phyloP scores from a whole-genome alignment of 2,113 vertebrate species.

The Myotis yumanensis region DNA sequence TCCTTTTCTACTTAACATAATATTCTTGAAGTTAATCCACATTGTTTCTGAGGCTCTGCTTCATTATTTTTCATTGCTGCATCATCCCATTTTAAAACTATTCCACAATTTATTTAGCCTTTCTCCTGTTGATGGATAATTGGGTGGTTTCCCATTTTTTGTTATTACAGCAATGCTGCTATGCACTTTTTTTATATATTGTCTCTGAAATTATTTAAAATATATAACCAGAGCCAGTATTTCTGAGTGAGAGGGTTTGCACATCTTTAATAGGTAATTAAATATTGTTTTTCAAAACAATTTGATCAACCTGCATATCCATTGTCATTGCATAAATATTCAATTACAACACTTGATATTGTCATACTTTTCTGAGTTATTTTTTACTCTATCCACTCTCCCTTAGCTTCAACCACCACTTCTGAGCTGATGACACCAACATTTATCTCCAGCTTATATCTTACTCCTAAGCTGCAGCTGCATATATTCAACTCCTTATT shows the following conservation, averaged over 20 bases:
- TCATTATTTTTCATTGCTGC: conserved; percentile 28
- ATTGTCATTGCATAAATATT: neutral
- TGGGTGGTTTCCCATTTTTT: neutral
- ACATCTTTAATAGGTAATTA: neutral
- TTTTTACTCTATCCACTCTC: neutral
- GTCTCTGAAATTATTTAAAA: neutral
- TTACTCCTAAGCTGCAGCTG: neutral
- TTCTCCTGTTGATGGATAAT: neutral
- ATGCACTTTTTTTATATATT: neutral
- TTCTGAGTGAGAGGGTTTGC: neutral
- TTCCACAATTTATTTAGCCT: neutral
- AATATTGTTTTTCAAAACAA: conserved; percentile 21
- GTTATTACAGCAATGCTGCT: neutral
- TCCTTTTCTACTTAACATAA: conserved; percentile 47
- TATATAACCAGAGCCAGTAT: neutral
- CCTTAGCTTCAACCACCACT: neutral
- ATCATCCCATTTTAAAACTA: conserved; percentile 1
- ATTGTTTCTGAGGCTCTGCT: neutral
- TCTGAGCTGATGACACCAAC: neutral
- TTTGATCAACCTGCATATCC: neutral
- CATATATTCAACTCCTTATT: neutral
- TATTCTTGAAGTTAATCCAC: neutral
- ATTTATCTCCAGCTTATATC: neutral
- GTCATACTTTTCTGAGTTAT: neutral
- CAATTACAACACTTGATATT: neutral